Evolutionary conservation across 1,140 invertebrate genomes (phyloP).

Genomic region (Monochamus saltuarius): DNA sequence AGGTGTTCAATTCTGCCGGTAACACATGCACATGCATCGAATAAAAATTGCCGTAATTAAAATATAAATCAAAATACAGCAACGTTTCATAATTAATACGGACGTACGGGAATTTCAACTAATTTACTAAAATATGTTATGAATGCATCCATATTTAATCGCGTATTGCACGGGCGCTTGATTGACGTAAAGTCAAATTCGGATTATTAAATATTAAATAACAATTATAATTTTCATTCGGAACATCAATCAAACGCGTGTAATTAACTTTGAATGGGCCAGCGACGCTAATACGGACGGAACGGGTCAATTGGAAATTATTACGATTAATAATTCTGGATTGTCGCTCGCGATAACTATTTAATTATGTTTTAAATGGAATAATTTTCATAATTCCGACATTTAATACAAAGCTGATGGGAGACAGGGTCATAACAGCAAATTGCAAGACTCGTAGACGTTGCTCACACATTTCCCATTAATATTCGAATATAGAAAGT

Average conservation of each 20-base stretch:
- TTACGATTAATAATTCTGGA: conserved; percentile 11
- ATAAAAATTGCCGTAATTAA: not conserved
- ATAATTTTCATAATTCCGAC: too few relatives aligned
- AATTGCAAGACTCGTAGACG: too few relatives aligned
- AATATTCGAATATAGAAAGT: too few relatives aligned
- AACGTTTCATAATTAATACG: conserved; percentile 12
- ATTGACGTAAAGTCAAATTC: conserved; percentile 40
- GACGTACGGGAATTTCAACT: conserved; percentile 14
- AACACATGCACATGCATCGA: too few relatives aligned
- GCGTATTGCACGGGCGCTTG: conserved; percentile 35
- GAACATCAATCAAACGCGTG: conserved; percentile 40
- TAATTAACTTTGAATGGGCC: conserved; percentile 38
- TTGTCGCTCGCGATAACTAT: conserved; percentile 17
- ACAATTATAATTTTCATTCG: conserved; percentile 45
- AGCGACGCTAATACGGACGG: conserved; percentile 21
- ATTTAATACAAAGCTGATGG: too few relatives aligned
- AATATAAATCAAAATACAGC: conserved; percentile 11
- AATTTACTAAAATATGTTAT: conserved; percentile 19
- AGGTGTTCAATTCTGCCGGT: too few relatives aligned
- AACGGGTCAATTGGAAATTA: conserved; percentile 27
- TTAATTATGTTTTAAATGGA: too few relatives aligned
- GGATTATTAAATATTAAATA: conserved; percentile 45
- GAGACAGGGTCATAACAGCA: too few relatives aligned
- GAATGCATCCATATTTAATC: conserved; percentile 36
- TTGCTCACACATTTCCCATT: too few relatives aligned